Percentiles rank a stretch among this genome's conserved stretches.
phyloP scores from a whole-genome alignment of 2,113 vertebrate species.

The Chloropsis hardwickii region DNA sequence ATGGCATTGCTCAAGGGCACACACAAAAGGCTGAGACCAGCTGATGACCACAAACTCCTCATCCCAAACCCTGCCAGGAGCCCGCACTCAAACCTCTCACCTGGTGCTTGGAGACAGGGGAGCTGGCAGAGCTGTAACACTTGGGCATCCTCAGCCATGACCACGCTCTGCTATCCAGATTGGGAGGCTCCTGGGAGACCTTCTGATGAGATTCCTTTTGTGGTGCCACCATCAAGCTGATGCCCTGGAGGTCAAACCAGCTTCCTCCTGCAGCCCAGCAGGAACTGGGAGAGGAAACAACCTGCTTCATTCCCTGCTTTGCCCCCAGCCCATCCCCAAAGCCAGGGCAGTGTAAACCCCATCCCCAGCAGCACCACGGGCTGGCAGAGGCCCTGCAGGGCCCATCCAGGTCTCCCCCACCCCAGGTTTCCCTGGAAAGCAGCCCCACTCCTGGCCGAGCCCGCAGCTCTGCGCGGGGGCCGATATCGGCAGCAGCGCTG shows the following conservation, averaged over 20 bases:
- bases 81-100: neutral
- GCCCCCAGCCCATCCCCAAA: neutral
- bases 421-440: neutral
- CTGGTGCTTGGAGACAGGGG: neutral
- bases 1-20: neutral
- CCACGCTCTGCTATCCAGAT: rapidly evolving
- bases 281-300: neutral
- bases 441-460: neutral
- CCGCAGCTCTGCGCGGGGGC: rapidly evolving
- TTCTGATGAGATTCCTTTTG: neutral
- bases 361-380: neutral
- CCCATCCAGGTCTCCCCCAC: rapidly evolving
- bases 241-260: neutral
- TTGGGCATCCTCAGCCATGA: neutral
- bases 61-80: neutral
- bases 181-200: neutral
- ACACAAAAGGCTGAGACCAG: rapidly evolving
- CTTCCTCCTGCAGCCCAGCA: neutral
- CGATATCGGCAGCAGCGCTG: neutral
- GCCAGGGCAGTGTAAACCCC: neutral
- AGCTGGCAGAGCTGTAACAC: neutral
- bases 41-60: neutral
- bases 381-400: neutral
- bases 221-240: neutral
- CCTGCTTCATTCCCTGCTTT: neutral